Evolutionary conservation across 23 tunicate genomes (phyloP), one percentile per base, ranked within the genome.

Genomic region (Trididemnum miniatum): DNA sequence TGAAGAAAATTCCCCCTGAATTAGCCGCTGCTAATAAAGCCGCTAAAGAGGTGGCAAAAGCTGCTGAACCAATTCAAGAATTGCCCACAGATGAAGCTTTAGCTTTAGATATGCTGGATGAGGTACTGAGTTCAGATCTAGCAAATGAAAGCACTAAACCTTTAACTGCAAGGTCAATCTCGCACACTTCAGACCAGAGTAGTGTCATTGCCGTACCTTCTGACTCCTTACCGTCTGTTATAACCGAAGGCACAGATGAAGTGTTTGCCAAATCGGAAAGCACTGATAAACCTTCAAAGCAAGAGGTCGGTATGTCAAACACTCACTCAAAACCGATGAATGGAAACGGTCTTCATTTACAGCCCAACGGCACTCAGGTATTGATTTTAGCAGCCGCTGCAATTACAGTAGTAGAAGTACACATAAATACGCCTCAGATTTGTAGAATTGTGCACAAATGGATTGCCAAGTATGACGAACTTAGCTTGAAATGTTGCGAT

Each of bases 21-120:
- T 39, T 85, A 31, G 89, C 82, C 20, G 82, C 75, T 20, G 78
- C 34, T 24, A 85, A 85, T 24, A 44, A 50, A 50, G 60, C 60
- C 28, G 32, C 31, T 5, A 25, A 20, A 25, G 60, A 74, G 15
- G 23, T 5, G 27, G 73, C 23, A 27, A 64, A 63, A 20, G 20
- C 60, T 1, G 26, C 77, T 27, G 80, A 51, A 2, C 37, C 66
- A 15, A 77, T 54, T 34, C 38, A 54, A 22, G 64, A 80, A 64
- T 37, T 59, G 62, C 78, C 81, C 20, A 26, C 54, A 1, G 92
- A 87, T 20, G 97, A 92, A 65, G 91, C 81, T 35, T 31, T 50
- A 39, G 97, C 92, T 1, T 33, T 92, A 0, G 88, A 77, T 22
- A 92, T 92, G 86, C 72, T 92, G 3, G 97, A 92, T 72, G 73